Evolutionary conservation across 2,797 vertebrate genomes (phyloP).

Genomic region (Eidolon dupreanum): DNA sequence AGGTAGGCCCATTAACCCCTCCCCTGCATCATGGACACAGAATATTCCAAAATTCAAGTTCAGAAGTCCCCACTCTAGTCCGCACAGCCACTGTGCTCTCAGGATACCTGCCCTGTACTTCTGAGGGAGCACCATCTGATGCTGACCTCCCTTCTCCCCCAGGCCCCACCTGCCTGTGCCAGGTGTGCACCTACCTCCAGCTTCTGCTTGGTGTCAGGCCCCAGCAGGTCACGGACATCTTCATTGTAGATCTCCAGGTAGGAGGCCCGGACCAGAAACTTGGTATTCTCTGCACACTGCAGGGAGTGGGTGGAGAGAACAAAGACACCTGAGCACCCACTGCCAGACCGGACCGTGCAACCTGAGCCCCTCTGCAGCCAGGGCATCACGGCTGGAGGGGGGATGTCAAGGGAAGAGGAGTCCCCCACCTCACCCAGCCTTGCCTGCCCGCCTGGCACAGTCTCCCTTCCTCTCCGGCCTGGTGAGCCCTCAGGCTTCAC

Average conservation of each 20-base stretch:
- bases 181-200: conserved; percentile 89
- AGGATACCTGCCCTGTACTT: background rate
- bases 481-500: background rate
- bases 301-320: background rate
- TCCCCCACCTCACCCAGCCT: background rate
- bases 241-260: conserved; percentile 96
- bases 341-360: background rate
- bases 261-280: conserved; percentile 93
- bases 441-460: background rate
- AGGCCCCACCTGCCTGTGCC: fast-evolving
- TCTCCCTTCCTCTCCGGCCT: background rate
- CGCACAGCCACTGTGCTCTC: background rate
- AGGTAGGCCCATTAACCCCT: background rate
- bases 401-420: fast-evolving
- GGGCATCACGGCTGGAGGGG: background rate
- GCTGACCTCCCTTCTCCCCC: background rate
- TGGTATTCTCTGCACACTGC: conserved; percentile 94
- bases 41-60: background rate
- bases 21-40: background rate
- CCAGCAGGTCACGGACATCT: conserved; percentile 92
- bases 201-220: conserved; percentile 92
- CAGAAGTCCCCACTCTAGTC: background rate
- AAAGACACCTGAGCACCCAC: background rate
- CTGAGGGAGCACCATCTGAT: background rate
- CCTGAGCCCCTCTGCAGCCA: background rate